Base-by-base conservation (phyloP, 2,888 invertebrate genomes). In the Drosophila lacicola region DNA sequence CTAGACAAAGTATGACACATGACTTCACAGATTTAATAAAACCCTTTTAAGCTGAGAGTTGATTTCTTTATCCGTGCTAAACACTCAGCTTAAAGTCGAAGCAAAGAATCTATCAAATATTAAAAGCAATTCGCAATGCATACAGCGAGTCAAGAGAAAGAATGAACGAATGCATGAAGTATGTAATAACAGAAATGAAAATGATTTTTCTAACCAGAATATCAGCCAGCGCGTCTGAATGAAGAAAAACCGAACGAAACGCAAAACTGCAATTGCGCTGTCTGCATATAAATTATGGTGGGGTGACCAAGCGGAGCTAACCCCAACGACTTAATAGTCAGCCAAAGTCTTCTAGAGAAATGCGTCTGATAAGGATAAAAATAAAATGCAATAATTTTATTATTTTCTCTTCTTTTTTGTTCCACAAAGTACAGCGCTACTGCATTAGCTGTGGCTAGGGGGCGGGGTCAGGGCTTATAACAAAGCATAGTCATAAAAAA, bases 201-300 rank as follows among this genome's bases (percentile, higher is more conserved):
- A 80, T 78, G 51, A 67, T 74, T 67, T 80, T 77, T 49, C 60
- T 50, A 34, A 14, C 4, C 5, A 37, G n/a, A 19, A 42, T 50
- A 36, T 9, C 19, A 21, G 42, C 34, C 10, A 70, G 14, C 39
- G n/a, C 8, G 11, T 4, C 36, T 36, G 5, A 39, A 21, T n/a
- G 33, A 47, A 58, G 5, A 33, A 47, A 19, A 60, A 46, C 2
- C 19, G 45, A 41, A 44, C 44, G 42, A 49, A 67, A 66, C 36
- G 53, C 42, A 70, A 67, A 70, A 80, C 73, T 82, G 82, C 82
- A 82, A 80, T 74, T 66, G 56, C 71, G 74, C 37, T 77, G 82
- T 82, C 84, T 82, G 82, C 82, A 84, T 80, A 74, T 69, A 84
- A 84, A 82, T 84, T 74, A 69, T 63, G 46, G 17, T 9, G 6